These are phyloP conservation scores for Cottoperca gobio DNA, from an alignment of 2,797 vertebrate species.

Conservation along the genomic window DNA sequence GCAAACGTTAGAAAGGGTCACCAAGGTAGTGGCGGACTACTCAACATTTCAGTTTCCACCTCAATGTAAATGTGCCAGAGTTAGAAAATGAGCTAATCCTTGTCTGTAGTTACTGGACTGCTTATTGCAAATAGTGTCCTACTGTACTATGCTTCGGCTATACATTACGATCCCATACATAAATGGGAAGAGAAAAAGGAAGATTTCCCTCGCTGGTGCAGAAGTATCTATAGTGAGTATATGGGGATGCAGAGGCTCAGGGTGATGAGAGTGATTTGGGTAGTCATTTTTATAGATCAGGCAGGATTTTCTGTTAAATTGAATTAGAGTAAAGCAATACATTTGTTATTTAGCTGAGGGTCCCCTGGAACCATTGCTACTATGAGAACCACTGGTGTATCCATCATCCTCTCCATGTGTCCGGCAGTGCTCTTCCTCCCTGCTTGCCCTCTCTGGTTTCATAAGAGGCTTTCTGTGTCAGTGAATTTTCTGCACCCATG, in stretches of 20 bases:
- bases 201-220: neutral
- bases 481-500: conserved; percentile 71
- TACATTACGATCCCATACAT: too few relatives aligned
- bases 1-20: too few relatives aligned
- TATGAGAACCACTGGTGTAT: conserved; percentile 5
- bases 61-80: too few relatives aligned
- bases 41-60: too few relatives aligned
- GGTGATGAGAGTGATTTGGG: neutral
- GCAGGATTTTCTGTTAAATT: neutral
- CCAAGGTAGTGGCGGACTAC: too few relatives aligned
- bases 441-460: conserved; percentile 38
- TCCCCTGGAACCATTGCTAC: neutral
- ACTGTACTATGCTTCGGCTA: too few relatives aligned
- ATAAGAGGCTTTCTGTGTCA: conserved; percentile 75
- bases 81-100: too few relatives aligned
- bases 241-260: neutral
- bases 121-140: too few relatives aligned
- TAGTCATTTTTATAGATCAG: neutral
- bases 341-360: neutral
- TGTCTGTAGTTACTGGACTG: too few relatives aligned
- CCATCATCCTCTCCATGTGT: conserved; percentile 43
- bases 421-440: conserved; percentile 29
- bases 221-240: neutral
- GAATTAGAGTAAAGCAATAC: neutral
- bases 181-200: too few relatives aligned